Conservation (phyloP, 1,140 invertebrate genomes). For the Geopemphigus sp. region DNA sequence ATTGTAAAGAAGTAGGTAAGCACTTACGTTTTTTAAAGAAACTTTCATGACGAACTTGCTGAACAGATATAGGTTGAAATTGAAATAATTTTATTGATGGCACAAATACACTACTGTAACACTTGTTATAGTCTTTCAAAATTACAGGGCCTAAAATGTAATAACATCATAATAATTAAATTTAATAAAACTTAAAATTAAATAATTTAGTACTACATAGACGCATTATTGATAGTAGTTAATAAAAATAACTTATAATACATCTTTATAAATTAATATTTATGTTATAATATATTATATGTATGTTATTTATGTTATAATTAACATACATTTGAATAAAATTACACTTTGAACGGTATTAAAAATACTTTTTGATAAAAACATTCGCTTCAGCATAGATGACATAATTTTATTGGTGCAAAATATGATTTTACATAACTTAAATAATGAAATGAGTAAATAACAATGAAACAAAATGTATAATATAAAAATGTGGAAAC, state of each 20-base stretch:
- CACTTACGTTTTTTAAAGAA: constrained; percentile 46
- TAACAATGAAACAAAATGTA: neutral
- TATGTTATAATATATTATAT: neutral
- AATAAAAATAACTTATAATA: neutral
- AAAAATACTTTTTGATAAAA: neutral
- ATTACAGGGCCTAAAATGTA: neutral
- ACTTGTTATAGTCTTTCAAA: neutral
- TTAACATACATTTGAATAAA: constrained; percentile 4
- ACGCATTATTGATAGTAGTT: neutral
- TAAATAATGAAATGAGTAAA: neutral
- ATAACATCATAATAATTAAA: neutral
- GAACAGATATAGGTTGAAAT: constrained; percentile 15
- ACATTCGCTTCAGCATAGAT: neutral
- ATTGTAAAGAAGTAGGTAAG: too few species aligned
- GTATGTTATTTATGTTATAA: neutral
- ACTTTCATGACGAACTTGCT: constrained; percentile 35
- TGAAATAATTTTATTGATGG: neutral
- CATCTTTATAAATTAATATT: neutral
- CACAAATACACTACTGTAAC: neutral
- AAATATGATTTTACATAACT: neutral
- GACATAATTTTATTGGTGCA: neutral
- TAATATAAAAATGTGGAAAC: neutral
- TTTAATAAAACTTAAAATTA: neutral
- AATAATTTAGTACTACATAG: neutral
- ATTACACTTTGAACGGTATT: neutral